Conservation (phyloP, 37 sponge, comb jelly and placozoan genomes). For the Crambe crambe region DNA sequence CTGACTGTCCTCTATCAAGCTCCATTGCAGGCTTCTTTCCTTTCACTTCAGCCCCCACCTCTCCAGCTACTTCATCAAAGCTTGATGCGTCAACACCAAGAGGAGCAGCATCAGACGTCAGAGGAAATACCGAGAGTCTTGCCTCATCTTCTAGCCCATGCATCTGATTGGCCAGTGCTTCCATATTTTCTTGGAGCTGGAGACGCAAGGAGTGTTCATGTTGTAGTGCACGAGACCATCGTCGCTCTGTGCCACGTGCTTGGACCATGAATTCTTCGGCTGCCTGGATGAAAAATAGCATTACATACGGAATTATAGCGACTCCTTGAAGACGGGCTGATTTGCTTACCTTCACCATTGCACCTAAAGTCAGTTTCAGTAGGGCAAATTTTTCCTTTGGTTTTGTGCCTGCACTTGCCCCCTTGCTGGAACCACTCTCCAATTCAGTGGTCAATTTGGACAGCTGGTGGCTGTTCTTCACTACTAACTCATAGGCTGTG, state of each 20-base stretch:
- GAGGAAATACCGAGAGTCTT: background rate
- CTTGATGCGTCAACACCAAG: background rate
- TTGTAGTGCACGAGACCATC: constrained; percentile 70
- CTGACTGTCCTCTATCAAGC: background rate
- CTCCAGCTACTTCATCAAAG: background rate
- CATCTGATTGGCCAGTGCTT: constrained; percentile 86
- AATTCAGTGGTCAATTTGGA: constrained; percentile 34
- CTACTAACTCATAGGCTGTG: constrained; percentile 54
- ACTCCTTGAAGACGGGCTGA: no score
- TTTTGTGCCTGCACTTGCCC: background rate
- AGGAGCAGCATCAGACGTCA: constrained; percentile 16
- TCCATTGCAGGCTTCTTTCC: background rate
- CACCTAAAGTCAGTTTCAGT: constrained; percentile 64
- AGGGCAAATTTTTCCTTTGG: constrained; percentile 73
- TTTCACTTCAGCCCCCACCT: background rate
- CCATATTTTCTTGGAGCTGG: constrained; percentile 88
- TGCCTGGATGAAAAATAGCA: constrained; percentile 31
- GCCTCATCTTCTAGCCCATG: constrained; percentile 74
- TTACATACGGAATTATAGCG: no score
- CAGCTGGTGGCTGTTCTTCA: constrained; percentile 59
- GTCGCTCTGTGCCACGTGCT: constrained; percentile 69
- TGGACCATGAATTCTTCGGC: constrained; percentile 67
- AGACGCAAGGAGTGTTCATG: constrained; percentile 73
- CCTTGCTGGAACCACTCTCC: constrained; percentile 17
- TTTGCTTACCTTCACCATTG: constrained; percentile 65